Evolutionary conservation across 2,888 invertebrate genomes (phyloP).

Genomic region (Fabriciana adippe): DNA sequence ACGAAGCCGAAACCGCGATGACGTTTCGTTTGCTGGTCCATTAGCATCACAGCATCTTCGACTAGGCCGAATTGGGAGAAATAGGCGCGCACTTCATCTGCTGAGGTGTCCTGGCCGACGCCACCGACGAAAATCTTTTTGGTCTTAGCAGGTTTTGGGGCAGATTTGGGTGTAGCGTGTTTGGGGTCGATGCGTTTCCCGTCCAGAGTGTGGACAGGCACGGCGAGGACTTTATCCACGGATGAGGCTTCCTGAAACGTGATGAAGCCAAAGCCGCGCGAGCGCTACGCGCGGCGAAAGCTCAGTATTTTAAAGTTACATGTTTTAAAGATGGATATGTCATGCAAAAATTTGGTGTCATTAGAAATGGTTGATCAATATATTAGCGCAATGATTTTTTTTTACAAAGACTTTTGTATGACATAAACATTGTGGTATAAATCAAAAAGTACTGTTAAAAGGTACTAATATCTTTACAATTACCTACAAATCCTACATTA

Average conservation of each 20-base stretch:
- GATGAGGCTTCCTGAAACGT: constrained; percentile 95
- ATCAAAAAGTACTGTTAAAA: constrained; percentile 29
- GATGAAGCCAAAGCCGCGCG: constrained; percentile 96
- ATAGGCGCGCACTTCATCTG: constrained; percentile 94
- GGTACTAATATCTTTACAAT: constrained; percentile 31
- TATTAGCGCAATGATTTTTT: background rate
- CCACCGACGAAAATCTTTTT: constrained; percentile 97
- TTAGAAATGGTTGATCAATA: background rate
- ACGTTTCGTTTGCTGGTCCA: constrained; percentile 96
- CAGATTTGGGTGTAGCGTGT: constrained; percentile 95
- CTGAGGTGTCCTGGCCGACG: constrained; percentile 95
- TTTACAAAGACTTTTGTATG: constrained; percentile 20
- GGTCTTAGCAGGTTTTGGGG: constrained; percentile 93
- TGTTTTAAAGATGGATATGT: constrained; percentile 7
- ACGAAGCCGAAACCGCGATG: constrained; percentile 96
- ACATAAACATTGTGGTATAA: constrained; percentile 20
- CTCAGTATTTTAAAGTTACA: constrained; percentile 34
- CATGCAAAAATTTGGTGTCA: constrained; percentile 12
- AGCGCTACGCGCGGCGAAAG: constrained; percentile 87
- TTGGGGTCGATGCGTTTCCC: constrained; percentile 97
- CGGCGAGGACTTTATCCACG: constrained; percentile 94
- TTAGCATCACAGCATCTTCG: constrained; percentile 95
- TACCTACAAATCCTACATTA: constrained; percentile 39
- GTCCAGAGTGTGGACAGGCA: constrained; percentile 94
- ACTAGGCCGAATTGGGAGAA: constrained; percentile 95